These are phyloP conservation scores for Xenopus tropicalis DNA, from an alignment of 2,113 vertebrate species.

Conservation along the genomic window UCB_Xtro_10.0 CM004448.2:41133501-41134000, in stretches of 20 bases:
- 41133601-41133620: slow-evolving; percentile 22
- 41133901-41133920: slow-evolving; percentile 68
- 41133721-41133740: slow-evolving; percentile 45
- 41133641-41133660: slow-evolving; percentile 52
- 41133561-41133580: not conserved
- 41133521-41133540: not conserved
- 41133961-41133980: slow-evolving; percentile 62
- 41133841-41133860: slow-evolving; percentile 14
- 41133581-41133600: not conserved
- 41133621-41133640: slow-evolving; percentile 56
- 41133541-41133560: not conserved
- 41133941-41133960: slow-evolving; percentile 54
- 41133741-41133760: slow-evolving; percentile 34
- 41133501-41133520: too few relatives aligned
- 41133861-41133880: slow-evolving; percentile 45
- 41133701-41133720: slow-evolving; percentile 44
- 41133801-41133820: slow-evolving; percentile 10
- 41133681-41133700: slow-evolving; percentile 26
- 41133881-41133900: slow-evolving; percentile 46
- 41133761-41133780: slow-evolving; percentile 42
- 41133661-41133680: slow-evolving; percentile 46
- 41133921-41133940: slow-evolving; percentile 63
- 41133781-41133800: not conserved
- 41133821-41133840: not conserved
- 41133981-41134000: slow-evolving; percentile 60